phyloP scores from a whole-genome alignment of 53 echinoderm and acorn worm species.

The Paracentrotus lividus region DNA sequence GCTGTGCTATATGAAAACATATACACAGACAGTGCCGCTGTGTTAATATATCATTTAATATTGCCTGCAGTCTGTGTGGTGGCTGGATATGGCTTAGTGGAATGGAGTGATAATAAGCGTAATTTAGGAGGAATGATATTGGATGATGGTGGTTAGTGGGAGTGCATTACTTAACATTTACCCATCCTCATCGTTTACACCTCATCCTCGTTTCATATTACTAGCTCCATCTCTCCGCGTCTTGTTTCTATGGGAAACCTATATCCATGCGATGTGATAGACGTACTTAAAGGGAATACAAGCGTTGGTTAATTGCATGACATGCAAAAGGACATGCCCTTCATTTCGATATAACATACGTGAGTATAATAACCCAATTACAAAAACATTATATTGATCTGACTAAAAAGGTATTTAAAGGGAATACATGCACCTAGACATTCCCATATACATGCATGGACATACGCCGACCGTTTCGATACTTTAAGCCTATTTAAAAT shows the following conservation, averaged over 20 bases:
- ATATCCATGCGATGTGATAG: background rate
- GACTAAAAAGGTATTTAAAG: too few relatives aligned
- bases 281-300: slow-evolving; percentile 23
- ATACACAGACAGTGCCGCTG: slow-evolving; percentile 25
- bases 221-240: slow-evolving; percentile 19
- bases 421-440: too few relatives aligned
- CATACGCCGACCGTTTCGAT: too few relatives aligned
- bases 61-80: background rate
- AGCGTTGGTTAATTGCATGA: background rate
- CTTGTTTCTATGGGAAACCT: slow-evolving; percentile 26
- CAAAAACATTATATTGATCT: background rate
- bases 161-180: background rate
- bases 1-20: slow-evolving; percentile 1
- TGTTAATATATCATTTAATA: slow-evolving; percentile 38
- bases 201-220: background rate
- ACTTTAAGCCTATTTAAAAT: too few relatives aligned
- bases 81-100: background rate
- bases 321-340: background rate
- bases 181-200: background rate
- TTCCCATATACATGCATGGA: too few relatives aligned
- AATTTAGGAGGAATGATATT: slow-evolving; percentile 27
- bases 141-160: background rate
- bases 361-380: background rate
- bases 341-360: background rate
- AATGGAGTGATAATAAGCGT: background rate